A percentile compares a stretch with the other conserved stretches of the same genome.
These are phyloP conservation scores for Aporrectodea caliginosa DNA, from an alignment of 1,140 invertebrate genomes.

Conservation along the genomic window DNA sequence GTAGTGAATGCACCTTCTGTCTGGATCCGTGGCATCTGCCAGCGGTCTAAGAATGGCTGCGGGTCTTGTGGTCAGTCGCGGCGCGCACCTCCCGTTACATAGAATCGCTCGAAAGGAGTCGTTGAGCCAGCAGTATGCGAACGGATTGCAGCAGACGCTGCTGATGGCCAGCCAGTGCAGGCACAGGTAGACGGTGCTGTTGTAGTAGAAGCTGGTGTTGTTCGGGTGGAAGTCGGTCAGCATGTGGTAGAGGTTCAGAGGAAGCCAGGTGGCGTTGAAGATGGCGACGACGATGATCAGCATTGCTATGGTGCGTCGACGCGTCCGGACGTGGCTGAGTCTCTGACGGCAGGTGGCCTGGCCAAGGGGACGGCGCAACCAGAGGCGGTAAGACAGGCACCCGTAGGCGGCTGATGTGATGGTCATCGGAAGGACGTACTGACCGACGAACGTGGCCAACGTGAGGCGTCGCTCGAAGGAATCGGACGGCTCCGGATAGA, in stretches of 20 bases:
- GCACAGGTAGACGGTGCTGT: conserved; percentile 54
- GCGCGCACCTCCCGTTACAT: no score
- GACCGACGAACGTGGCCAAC: conserved; percentile 56
- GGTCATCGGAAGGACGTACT: conserved; percentile 59
- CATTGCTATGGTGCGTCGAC: conserved; percentile 55
- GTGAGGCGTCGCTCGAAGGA: conserved; percentile 53
- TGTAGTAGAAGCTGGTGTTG: conserved; percentile 39
- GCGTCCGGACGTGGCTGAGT: conserved; percentile 44
- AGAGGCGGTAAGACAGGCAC: conserved; percentile 46
- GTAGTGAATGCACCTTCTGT: no score
- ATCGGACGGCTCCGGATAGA: conserved; percentile 43
- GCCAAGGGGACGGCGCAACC: conserved; percentile 44
- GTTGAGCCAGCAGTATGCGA: conserved; percentile 61
- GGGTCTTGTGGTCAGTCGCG: no score
- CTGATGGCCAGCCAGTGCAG: conserved; percentile 61
- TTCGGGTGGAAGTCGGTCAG: conserved; percentile 58
- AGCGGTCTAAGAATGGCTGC: no score
- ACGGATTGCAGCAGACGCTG: conserved; percentile 60
- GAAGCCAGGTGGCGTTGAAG: conserved; percentile 59
- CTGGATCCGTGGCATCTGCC: no score
- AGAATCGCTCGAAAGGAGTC: conserved; percentile 50
- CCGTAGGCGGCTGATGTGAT: conserved; percentile 56
- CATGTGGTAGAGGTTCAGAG: conserved; percentile 59
- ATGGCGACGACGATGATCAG: conserved; percentile 57
- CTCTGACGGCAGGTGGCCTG: conserved; percentile 45